Evolutionary conservation across 92 coral and sea anemone genomes (phyloP).

Genomic region (Epizoanthus rinbou): DNA sequence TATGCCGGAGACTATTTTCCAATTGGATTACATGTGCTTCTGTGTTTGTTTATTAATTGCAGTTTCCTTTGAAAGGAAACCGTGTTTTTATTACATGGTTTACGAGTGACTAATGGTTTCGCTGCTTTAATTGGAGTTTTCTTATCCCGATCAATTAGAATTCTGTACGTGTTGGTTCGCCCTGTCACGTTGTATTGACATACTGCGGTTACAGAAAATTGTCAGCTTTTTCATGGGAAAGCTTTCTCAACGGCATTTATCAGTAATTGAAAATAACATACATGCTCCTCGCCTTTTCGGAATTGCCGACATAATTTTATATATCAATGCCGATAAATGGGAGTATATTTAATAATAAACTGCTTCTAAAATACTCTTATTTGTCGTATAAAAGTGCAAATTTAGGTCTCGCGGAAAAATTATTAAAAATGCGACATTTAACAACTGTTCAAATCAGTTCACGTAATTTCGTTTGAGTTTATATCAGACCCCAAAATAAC

Average conservation of each 20-base stretch:
- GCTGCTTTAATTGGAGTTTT: neutral
- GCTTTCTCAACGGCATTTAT: neutral
- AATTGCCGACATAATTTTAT: neutral
- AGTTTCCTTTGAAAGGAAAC: constrained; percentile 1
- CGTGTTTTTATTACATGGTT: neutral
- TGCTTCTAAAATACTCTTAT: no score
- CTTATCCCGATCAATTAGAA: neutral
- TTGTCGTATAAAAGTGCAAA: no score
- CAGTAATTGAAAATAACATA: neutral
- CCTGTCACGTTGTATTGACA: neutral
- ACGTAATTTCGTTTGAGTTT: no score
- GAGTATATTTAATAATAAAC: neutral
- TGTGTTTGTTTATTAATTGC: neutral
- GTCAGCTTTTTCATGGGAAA: neutral
- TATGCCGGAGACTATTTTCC: neutral
- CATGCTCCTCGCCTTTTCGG: neutral
- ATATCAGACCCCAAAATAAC: no score
- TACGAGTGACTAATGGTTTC: neutral
- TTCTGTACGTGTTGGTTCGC: neutral
- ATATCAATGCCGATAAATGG: neutral
- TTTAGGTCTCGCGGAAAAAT: no score
- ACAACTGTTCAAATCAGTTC: no score
- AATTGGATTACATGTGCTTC: neutral
- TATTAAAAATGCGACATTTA: no score
- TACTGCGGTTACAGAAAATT: neutral